Base-by-base conservation (phyloP, 2,113 vertebrate species). In the Calonectris borealis region DNA sequence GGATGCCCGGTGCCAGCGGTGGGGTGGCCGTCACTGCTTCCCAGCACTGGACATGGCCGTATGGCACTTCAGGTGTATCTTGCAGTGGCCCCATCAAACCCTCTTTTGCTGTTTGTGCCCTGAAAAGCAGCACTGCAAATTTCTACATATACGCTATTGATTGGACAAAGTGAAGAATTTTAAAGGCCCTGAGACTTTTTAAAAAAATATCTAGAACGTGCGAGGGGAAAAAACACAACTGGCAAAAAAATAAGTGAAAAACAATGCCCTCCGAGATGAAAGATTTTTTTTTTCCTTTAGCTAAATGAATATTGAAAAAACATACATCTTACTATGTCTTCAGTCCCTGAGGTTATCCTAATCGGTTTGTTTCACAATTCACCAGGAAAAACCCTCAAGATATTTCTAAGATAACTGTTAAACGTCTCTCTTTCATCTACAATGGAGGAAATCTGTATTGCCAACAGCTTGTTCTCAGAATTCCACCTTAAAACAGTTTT, bases 401-500 rank as follows among this genome's bases (percentile, higher is more conserved):
- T 91, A 90, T 80, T 69, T 77, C 62, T 83, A 91, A 94, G 82
- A 93, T 73, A 96, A 64, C 72, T 32, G 71, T 62, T 88, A 93
- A 78, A 78, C 2, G 17, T 26, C 85, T 86, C 78, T 54, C 83
- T 86, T 94, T 48, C 60, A 73, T 69, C 90, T 76, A 64, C 71
- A 92, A 64, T 20, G 46, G 57, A 64, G 87, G 27, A 95, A 94
- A 96, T 86, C 70, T 80, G n/a, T 81, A 94, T 62, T n/a, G 77
- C 69, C 62, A 90, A 80, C 79, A 88, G 93, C 83, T 89, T 80
- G 85, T 96, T 96, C 95, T 91, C 96, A 91, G 68, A 97, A 94
- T 94, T 86, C 93, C 95, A 97, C 95, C 96, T 96, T 97, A 97
- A 96, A 96, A 97, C 95, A 93, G 88, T 93, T 97, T 97, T 95